A percentile compares a stretch with the other conserved stretches of the same genome.
phyloP scores from a whole-genome alignment of 2,113 vertebrate species.

The Sardina pilchardus region DNA sequence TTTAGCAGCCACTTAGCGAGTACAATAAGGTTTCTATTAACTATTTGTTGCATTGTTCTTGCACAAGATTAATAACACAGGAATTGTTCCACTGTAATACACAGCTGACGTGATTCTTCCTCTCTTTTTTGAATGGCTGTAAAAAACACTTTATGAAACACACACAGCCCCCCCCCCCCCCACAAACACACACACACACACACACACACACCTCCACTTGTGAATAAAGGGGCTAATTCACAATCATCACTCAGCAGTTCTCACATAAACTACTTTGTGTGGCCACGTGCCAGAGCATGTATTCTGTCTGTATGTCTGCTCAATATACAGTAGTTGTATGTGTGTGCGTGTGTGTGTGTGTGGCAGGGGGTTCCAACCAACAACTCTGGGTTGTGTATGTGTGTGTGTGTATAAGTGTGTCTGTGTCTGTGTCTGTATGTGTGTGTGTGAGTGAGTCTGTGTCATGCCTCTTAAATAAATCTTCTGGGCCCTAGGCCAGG shows the following conservation, averaged over 20 bases:
- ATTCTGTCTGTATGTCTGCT: background rate
- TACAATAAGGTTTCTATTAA: background rate
- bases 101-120: background rate
- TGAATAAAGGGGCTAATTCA: constrained; percentile 2
- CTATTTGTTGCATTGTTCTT: background rate
- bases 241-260: background rate
- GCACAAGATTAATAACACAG: background rate
- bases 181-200: too few species aligned
- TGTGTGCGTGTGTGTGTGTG: too few species aligned
- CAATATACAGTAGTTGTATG: too few species aligned
- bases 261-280: background rate
- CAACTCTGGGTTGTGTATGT: too few species aligned
- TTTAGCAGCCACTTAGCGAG: background rate
- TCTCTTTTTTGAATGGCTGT: background rate
- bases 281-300: background rate
- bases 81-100: background rate
- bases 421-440: background rate
- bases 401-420: background rate
- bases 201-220: background rate
- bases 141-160: background rate
- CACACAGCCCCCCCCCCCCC: too few species aligned
- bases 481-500: constrained; percentile 45
- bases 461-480: constrained; percentile 51
- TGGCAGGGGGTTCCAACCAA: too few species aligned
- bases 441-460: constrained; percentile 33